These are phyloP conservation scores for Steromphala cineraria DNA, from an alignment of 2,888 invertebrate species.

Conservation along the genomic window DNA sequence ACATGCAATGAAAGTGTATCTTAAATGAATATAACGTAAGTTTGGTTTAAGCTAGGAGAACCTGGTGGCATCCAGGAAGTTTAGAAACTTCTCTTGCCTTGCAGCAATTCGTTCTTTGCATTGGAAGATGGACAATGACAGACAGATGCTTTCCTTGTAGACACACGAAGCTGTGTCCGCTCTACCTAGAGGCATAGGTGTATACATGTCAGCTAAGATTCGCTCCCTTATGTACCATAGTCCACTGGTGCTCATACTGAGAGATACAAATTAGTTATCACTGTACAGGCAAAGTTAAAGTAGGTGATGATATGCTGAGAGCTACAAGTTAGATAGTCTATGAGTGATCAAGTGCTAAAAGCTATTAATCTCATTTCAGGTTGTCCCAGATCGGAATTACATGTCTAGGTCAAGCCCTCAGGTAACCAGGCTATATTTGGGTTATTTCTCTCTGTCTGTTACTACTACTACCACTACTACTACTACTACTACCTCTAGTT, in stretches of 20 bases:
- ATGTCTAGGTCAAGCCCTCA: slow-evolving; percentile 20
- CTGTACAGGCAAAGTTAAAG: neutral
- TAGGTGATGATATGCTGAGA: neutral
- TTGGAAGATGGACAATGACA: no score
- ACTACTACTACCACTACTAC: neutral
- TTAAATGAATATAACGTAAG: no score
- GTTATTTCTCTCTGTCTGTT: slow-evolving; percentile 6
- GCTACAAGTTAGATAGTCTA: neutral
- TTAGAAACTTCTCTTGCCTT: no score
- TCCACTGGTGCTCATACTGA: no score
- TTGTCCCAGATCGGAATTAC: slow-evolving; percentile 19
- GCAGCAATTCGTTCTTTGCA: no score
- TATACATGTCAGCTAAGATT: slow-evolving; percentile 8
- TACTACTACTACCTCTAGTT: neutral
- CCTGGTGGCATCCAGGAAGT: no score
- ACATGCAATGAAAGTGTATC: no score
- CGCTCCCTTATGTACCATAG: neutral
- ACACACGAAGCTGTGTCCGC: no score
- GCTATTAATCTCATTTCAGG: slow-evolving; percentile 19
- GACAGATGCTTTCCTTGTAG: no score
- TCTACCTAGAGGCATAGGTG: neutral
- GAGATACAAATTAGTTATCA: no score
- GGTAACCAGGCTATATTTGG: slow-evolving; percentile 9
- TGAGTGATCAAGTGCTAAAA: neutral
- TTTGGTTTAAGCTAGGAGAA: no score